Base-by-base conservation (phyloP, 92 coral and sea anemone genomes). In the Umimayanthus chanpuru region DNA sequence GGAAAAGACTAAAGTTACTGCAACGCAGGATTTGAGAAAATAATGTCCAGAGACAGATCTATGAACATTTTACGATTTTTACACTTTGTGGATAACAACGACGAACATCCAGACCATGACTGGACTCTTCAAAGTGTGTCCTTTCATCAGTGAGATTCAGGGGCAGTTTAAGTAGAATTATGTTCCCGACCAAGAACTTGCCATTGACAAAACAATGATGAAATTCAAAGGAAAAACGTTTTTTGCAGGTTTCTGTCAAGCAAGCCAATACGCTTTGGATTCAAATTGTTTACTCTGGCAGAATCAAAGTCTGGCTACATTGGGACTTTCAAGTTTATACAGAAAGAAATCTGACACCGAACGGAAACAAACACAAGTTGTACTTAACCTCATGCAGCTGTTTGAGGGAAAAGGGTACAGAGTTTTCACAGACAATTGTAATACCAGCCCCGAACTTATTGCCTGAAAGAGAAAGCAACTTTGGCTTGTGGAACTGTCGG, bases 201-300 rank as follows among this genome's bases (percentile, higher is more conserved):
- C 87, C 10, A 85, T 89, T 40, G 88, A 90, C 72, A 92, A 92
- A 40, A 80, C 90, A 12, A 88, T 89, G 85, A 73, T 90, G 36
- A 85, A 80, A 76, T 92, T 90, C 89, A 92, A 39, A 89, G 88
- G 68, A 38, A 80, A 64, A 47, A 18, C 74, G 64, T 64, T 36
- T 89, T 73, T 89, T 76, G 70, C 47, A 88, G 89, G 44, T 89
- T 82, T 73, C 30, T 89, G 41, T 81, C 86, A 21, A 92, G 88
- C 26, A 92, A 92, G 50, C 88, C 92, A 4, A 81, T 64, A 38
- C 80, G 64, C 41, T 92, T 82, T n/a, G n/a, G n/a, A n/a, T n/a
- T n/a, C n/a, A n/a, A n/a, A n/a, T n/a, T n/a, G n/a, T 92, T 77
- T 25, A 86, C 85, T 38, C 40, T 88, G 39, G 79, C 87, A 7